Base-by-base conservation (phyloP, 2,113 vertebrate genomes). In the Ophthalmotilapia sp. region DNA sequence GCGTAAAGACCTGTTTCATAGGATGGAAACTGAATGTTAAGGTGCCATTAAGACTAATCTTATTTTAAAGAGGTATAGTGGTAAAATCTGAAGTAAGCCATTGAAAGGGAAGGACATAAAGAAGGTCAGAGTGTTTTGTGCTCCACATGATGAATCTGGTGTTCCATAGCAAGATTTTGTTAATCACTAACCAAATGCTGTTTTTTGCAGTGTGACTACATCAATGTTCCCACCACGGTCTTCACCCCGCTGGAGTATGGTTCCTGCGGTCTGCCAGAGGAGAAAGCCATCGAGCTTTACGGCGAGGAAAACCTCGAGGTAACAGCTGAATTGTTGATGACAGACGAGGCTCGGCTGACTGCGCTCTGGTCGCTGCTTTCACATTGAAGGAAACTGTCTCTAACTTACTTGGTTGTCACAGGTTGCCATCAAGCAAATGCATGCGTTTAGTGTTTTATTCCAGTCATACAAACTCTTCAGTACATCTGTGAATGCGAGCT, bases 221-320 rank as follows among this genome's bases (percentile, higher is more conserved):
- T 98, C 75, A 99, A 97, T 47, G 97, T 99, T 60, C 98, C 98
- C 85, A 99, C 99, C 7, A 98, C 98, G 0, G 98, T 99, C 17
- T 99, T 99, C 95, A 99, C 99, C 11, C 99, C 99, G 11, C 83
- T 99, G 96, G 98, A 99, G 90, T 99, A 99, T 26, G 98, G 99
- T 31, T 95, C 97, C 94, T 99, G 98, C 75, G 99, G 98, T 19
- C 94, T 97, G 80, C 91, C 98, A 8, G 98, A 99, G 95, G 98
- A 99, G 84, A 96, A 54, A 88, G 98, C 98, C 9, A 9, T 92
- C 1, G 96, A 97, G 88, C 70, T 96, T 9, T 96, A 97, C 5
- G 97, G 97, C 12, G 77, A 96, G 29, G 97, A 98, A 26, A 98
- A 97, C 85, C 45, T 99, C 0, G 98, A 99, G 95, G 99, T 98